These are phyloP conservation scores for Nanger granti DNA, from an alignment of 2,113 vertebrate species.

Conservation along the genomic window DNA sequence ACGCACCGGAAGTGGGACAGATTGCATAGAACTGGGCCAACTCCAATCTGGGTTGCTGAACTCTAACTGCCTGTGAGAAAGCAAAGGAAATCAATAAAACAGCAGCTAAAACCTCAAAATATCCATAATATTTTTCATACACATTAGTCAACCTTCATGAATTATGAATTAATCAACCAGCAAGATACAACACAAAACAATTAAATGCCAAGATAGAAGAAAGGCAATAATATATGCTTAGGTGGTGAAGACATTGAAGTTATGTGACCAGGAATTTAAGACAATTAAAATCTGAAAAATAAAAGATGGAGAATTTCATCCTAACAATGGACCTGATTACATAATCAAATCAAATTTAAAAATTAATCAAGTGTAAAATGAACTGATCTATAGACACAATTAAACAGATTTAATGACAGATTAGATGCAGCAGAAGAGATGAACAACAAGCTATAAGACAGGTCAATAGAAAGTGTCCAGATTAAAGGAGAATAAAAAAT, in stretches of 20 bases:
- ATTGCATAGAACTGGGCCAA: neutral
- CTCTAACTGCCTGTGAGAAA: neutral
- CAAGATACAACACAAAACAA: neutral
- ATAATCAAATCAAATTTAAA: neutral
- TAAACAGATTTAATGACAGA: neutral
- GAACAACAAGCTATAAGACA: neutral
- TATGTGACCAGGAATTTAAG: neutral
- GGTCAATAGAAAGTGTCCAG: neutral
- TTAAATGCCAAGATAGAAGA: neutral
- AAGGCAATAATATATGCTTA: neutral
- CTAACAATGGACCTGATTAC: neutral
- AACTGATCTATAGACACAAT: neutral
- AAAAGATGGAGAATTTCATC: neutral
- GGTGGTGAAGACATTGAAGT: neutral
- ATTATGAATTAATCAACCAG: neutral
- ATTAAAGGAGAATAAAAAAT: neutral
- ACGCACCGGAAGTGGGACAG: neutral
- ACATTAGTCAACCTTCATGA: neutral
- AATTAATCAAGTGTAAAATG: neutral
- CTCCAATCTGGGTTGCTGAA: neutral
- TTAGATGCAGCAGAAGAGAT: neutral
- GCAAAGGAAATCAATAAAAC: neutral
- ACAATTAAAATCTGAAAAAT: neutral
- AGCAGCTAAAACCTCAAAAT: neutral
- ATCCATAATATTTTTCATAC: neutral